A percentile compares a stretch with the other conserved stretches of the same genome.
Evolutionary conservation across 2,888 invertebrate genomes (phyloP).

Genomic region (Oscheius sp.): DNA sequence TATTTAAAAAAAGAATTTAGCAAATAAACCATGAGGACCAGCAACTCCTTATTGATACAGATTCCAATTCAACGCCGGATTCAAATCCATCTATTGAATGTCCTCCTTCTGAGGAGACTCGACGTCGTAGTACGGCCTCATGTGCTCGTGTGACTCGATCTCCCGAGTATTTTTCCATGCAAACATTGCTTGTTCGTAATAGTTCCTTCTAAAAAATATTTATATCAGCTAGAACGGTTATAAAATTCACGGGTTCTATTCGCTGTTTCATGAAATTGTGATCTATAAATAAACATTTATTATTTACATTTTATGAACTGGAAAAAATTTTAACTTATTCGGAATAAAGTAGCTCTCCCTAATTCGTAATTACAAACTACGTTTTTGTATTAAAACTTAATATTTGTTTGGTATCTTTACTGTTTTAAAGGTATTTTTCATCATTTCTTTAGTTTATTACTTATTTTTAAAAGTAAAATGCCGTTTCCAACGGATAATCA

Average conservation of each 20-base stretch:
- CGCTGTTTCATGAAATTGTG: no score
- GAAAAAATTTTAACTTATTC: no score
- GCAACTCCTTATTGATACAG: constrained; percentile 21
- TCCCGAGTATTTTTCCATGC: constrained; percentile 14
- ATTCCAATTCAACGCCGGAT: neutral
- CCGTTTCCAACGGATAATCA: no score
- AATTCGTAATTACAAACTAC: no score
- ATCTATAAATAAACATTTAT: no score
- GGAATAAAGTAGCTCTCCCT: no score
- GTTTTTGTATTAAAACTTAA: no score
- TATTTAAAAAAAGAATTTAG: neutral
- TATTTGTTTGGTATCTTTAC: no score
- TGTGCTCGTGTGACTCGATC: constrained; percentile 11
- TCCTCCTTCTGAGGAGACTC: constrained; percentile 7
- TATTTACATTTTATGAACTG: no score
- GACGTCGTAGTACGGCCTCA: constrained; percentile 6
- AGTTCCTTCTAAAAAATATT: constrained; percentile 11
- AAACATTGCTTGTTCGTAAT: constrained; percentile 12
- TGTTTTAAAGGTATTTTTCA: no score
- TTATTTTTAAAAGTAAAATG: no score
- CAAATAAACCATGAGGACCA: constrained; percentile 19
- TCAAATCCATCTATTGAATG: neutral
- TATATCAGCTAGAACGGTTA: constrained; percentile 6
- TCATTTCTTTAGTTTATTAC: no score
- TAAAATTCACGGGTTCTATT: neutral